Percentiles rank a stretch among this genome's conserved stretches.
Conservation (phyloP, 2,113 vertebrate species). For the Climacteris rufus region DNA sequence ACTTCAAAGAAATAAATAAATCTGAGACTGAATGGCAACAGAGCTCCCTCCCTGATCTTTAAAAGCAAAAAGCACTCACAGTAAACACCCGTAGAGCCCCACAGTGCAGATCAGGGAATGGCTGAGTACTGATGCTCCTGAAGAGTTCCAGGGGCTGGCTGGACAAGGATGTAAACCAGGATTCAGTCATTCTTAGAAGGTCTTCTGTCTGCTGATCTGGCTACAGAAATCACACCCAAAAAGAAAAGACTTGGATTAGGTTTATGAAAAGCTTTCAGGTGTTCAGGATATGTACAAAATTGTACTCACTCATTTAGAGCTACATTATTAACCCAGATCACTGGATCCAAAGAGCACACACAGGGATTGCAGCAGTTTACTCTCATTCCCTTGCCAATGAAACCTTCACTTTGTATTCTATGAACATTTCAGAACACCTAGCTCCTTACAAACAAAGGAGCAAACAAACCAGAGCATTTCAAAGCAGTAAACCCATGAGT, state of each 20-base stretch:
- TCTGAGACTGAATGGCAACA: neutral
- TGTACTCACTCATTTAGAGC: neutral
- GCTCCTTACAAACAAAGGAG: neutral
- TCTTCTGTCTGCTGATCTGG: conserved; percentile 93
- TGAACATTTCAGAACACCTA: neutral
- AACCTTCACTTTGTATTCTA: neutral
- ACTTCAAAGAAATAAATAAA: neutral
- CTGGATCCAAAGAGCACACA: neutral
- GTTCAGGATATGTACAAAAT: neutral
- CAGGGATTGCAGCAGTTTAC: neutral
- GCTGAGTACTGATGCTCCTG: conserved; percentile 87
- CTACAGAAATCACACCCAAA: neutral
- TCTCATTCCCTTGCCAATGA: neutral
- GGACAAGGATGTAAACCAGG: conserved; percentile 86
- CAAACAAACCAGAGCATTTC: neutral
- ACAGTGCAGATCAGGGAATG: conserved; percentile 92
- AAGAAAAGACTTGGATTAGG: neutral
- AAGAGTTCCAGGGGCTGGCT: conserved; percentile 86
- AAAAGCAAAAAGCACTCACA: conserved; percentile 66
- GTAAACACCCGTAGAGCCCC: conserved; percentile 85
- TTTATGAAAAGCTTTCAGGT: neutral
- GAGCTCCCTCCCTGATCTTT: neutral
- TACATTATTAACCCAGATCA: neutral
- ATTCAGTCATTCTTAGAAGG: conserved; percentile 86
- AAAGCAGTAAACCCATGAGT: neutral